These are phyloP conservation scores for Drosophila nigritarsus DNA, from an alignment of 2,888 invertebrate species.

Conservation along the genomic window DNA sequence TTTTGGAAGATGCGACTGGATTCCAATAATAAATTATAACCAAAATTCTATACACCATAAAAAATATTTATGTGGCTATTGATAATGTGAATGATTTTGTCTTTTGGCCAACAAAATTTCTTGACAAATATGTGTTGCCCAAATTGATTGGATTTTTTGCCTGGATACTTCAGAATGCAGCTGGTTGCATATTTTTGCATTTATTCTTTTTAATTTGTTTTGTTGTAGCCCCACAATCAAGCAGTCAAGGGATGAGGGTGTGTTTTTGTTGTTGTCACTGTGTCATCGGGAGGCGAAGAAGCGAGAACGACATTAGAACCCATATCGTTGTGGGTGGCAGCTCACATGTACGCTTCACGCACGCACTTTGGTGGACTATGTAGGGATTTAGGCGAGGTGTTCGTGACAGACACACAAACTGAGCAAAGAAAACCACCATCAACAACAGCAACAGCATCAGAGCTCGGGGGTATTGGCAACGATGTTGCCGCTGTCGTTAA, in stretches of 20 bases:
- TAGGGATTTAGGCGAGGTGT: conserved; percentile 63
- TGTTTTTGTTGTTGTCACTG: conserved; percentile 50
- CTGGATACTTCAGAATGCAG: conserved; percentile 2
- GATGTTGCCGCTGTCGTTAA: conserved; percentile 30
- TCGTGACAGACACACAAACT: conserved; percentile 50
- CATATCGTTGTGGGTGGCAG: conserved; percentile 18
- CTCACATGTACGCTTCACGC: conserved; percentile 50
- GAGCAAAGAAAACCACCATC: conserved; percentile 12
- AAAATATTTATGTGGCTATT: neutral
- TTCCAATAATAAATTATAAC: neutral
- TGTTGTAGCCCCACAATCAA: neutral
- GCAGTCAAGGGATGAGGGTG: neutral
- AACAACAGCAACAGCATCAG: conserved; percentile 13
- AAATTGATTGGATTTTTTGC: neutral
- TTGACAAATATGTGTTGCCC: neutral
- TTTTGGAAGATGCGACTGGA: no score
- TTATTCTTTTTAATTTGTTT: conserved; percentile 6
- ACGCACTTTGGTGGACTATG: conserved; percentile 70
- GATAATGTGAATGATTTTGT: neutral
- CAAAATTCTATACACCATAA: neutral
- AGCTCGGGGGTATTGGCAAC: conserved; percentile 41
- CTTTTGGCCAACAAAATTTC: neutral
- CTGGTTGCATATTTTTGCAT: conserved; percentile 26
- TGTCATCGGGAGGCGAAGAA: conserved; percentile 40
- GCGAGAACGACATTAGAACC: conserved; percentile 41